phyloP scores from a whole-genome alignment of 1,140 invertebrate species.

The Atta texana region DNA sequence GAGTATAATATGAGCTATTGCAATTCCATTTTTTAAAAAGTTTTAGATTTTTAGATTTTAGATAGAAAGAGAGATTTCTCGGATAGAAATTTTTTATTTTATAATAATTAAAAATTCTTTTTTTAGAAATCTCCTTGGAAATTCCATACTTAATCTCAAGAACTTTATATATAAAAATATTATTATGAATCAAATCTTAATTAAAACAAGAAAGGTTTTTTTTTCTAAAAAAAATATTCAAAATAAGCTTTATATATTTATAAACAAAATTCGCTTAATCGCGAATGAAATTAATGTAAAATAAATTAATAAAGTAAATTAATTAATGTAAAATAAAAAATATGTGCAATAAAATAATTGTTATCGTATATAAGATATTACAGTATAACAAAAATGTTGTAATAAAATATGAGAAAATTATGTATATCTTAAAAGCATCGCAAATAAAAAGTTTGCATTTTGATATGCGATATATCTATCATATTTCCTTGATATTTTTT shows the following conservation, averaged over 20 bases:
- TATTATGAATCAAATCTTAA: background rate
- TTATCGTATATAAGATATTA: no score
- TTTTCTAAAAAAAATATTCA: background rate
- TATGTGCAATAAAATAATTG: background rate
- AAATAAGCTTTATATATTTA: no score
- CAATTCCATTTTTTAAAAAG: background rate
- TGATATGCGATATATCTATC: background rate
- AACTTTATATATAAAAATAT: background rate
- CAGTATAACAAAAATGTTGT: background rate
- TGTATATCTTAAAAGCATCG: background rate
- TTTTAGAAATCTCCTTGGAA: background rate
- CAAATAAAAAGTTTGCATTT: background rate
- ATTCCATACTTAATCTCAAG: background rate
- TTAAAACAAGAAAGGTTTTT: background rate
- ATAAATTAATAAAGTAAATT: background rate
- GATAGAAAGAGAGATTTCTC: background rate
- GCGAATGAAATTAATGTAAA: background rate
- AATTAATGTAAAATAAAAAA: constrained; percentile 4
- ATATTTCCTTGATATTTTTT: background rate
- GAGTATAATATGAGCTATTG: background rate
- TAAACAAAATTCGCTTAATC: background rate
- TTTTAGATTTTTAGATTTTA: background rate
- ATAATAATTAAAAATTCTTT: background rate
- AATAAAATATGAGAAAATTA: background rate
- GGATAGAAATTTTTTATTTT: background rate